Percentiles rank a stretch among this genome's conserved stretches.
Conservation (phyloP, 2,888 invertebrate genomes). For the Drosophila mercatorum region DNA sequence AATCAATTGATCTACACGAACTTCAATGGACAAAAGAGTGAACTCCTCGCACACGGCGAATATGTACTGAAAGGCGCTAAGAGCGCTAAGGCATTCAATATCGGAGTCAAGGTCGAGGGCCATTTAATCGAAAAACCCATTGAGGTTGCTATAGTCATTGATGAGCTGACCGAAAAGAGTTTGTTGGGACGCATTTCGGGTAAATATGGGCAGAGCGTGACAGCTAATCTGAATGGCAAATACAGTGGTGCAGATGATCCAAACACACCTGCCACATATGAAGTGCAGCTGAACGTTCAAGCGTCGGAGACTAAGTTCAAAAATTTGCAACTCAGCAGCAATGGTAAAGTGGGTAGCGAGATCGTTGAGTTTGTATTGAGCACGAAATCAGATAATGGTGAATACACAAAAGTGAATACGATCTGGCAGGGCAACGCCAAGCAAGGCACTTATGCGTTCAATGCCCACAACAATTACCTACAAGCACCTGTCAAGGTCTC, state of each 20-base stretch:
- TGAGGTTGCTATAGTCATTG: slow-evolving; percentile 74
- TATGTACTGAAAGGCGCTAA: slow-evolving; percentile 79
- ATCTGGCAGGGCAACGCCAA: slow-evolving; percentile 63
- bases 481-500: slow-evolving; percentile 70
- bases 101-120: slow-evolving; percentile 70
- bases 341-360: slow-evolving; percentile 76
- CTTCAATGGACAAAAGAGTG: slow-evolving; percentile 85
- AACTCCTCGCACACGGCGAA: slow-evolving; percentile 83
- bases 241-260: slow-evolving; percentile 77
- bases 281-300: slow-evolving; percentile 85
- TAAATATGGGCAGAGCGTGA: slow-evolving; percentile 85
- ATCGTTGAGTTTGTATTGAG: slow-evolving; percentile 62
- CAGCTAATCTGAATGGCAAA: slow-evolving; percentile 85
- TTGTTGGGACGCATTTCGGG: slow-evolving; percentile 85
- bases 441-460: slow-evolving; percentile 72
- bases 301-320: slow-evolving; percentile 87
- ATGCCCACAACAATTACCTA: slow-evolving; percentile 63
- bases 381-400: slow-evolving; percentile 63
- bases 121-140: slow-evolving; percentile 80
- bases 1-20: slow-evolving; percentile 84
- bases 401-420: slow-evolving; percentile 63
- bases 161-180: slow-evolving; percentile 70
- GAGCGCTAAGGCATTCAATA: slow-evolving; percentile 66
- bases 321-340: slow-evolving; percentile 74
- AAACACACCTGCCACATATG: slow-evolving; percentile 85